Base-by-base conservation (phyloP, 2,888 invertebrate genomes). In the Dorcus parallelipipedus region DNA sequence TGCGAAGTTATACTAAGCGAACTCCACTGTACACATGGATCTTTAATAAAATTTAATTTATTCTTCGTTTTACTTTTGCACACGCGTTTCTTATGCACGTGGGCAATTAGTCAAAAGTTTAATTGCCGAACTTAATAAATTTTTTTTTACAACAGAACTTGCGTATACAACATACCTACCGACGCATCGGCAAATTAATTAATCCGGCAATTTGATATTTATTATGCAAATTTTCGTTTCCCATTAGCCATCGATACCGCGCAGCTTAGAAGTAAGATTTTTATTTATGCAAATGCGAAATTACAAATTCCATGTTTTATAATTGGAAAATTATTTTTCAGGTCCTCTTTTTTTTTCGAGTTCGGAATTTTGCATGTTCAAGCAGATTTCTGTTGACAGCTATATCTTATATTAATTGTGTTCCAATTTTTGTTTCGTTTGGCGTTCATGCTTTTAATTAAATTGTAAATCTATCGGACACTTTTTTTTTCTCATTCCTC, bases 301-400 rank as follows among this genome's bases (percentile, higher is more conserved):
- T 61, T 64, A 61, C 49, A 61, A 63, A 66, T 66, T 64, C 64
- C 63, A 64, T 66, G 64, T 64, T 66, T 66, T 62, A 63, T 66
- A 64, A 66, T 64, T 64, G 65, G 62, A 60, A 64, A 61, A 67
- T 68, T 68, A 67, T 60, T 62, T 64, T 64, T 64, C 60, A 64
- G 61, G 59, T 57, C 59, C 49, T 54, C 49, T 39, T 58, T 58
- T 20, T 20, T 10, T 49, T 38, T 17, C 38, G 54, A 17, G 43
- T 9, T 42, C 20, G 43, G 20, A 50, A 58, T 53, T 58, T 58
- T 58, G 49, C 58, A 53, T 58, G 50, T 38, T 50, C 48, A 49
- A 55, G 41, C 49, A 55, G 56, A 49, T 56, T 50, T 50, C 45
- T 45, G 54, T 54, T 56, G 56, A 56, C 50, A 56, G 42, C 47